These are phyloP conservation scores for Cheilosia soror DNA, from an alignment of 2,888 invertebrate genomes.

Conservation along the genomic window DNA sequence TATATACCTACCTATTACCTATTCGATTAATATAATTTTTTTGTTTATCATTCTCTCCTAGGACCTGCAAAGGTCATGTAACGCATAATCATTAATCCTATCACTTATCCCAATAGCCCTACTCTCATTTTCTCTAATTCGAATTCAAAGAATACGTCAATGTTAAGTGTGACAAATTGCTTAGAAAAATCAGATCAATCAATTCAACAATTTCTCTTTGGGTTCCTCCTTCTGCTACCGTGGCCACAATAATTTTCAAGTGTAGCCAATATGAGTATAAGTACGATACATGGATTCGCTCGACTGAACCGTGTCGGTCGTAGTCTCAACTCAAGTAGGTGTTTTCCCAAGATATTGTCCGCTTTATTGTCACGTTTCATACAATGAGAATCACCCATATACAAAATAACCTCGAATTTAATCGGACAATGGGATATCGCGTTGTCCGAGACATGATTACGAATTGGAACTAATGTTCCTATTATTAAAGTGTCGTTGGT, in stretches of 20 bases:
- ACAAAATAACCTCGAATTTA: slow-evolving; percentile 40
- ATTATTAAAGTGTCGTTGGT: slow-evolving; percentile 8
- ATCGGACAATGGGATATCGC: slow-evolving; percentile 18
- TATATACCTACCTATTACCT: too few relatives aligned
- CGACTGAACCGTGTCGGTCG: slow-evolving; percentile 24
- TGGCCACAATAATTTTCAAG: slow-evolving; percentile 21
- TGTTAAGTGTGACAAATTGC: slow-evolving; percentile 20
- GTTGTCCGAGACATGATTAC: slow-evolving; percentile 19
- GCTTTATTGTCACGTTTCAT: slow-evolving; percentile 28
- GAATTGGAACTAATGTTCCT: slow-evolving; percentile 26
- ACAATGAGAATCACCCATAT: slow-evolving; percentile 10
- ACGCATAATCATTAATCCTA: background rate
- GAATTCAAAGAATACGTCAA: slow-evolving; percentile 12
- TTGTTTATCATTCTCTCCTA: background rate
- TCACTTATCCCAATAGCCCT: background rate
- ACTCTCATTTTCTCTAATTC: slow-evolving; percentile 18
- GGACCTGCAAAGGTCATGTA: background rate
- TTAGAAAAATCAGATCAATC: slow-evolving; percentile 21
- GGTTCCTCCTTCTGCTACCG: background rate
- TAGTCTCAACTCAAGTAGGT: slow-evolving; percentile 43
- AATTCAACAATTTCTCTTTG: slow-evolving; percentile 10
- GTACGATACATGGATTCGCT: slow-evolving; percentile 4
- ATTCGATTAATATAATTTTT: too few relatives aligned
- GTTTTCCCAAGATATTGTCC: slow-evolving; percentile 22
- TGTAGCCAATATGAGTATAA: slow-evolving; percentile 18